A percentile compares a stretch with the other conserved stretches of the same genome.
These are phyloP conservation scores for Pica pica DNA, from an alignment of 2,113 vertebrate species.

Conservation along the genomic window DNA sequence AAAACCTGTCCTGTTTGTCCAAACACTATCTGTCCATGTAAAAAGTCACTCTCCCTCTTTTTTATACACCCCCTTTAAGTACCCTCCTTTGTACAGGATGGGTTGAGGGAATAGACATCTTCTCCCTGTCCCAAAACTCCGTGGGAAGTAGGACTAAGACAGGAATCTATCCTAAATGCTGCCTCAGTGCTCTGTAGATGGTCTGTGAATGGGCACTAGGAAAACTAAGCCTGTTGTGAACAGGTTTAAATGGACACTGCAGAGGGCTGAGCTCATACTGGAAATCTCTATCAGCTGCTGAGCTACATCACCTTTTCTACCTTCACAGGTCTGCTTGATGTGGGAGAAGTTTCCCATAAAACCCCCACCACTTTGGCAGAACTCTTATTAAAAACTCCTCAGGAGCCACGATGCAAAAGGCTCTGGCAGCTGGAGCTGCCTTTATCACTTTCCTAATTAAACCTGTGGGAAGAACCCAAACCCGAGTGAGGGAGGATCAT, in stretches of 20 bases:
- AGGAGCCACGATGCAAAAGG: neutral
- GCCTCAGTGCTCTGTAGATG: neutral
- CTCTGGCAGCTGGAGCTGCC: neutral
- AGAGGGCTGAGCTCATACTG: neutral
- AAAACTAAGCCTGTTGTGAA: neutral
- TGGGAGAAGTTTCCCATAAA: neutral
- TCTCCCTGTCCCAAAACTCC: neutral
- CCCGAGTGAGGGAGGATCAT: neutral
- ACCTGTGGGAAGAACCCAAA: neutral
- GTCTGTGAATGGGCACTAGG: neutral
- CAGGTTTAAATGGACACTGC: neutral
- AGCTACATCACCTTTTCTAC: neutral
- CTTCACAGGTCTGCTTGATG: neutral
- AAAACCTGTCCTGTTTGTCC: neutral
- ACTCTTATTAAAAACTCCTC: neutral
- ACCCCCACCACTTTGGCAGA: neutral
- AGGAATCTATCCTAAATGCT: neutral
- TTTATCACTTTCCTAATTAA: neutral
- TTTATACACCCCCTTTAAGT: neutral
- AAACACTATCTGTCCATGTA: neutral
- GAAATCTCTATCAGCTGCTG: neutral
- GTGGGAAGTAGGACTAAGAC: neutral
- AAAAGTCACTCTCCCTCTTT: neutral
- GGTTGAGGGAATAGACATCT: neutral
- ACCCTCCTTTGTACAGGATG: neutral